Base-by-base conservation (phyloP, 2,113 vertebrate species). In the Ammospiza caudacuta region DNA sequence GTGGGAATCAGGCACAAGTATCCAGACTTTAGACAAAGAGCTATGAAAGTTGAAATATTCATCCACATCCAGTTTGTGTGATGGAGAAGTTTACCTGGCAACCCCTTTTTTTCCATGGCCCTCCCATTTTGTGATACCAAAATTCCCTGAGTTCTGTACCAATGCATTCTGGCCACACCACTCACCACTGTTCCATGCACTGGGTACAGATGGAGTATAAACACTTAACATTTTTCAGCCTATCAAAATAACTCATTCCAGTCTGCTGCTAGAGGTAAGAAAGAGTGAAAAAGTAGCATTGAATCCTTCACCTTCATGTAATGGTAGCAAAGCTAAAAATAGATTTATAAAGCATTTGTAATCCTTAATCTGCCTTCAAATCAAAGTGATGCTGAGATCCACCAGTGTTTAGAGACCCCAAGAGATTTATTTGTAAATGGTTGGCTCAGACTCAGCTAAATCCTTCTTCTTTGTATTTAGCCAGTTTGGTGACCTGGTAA, bases 401-500 rank as follows among this genome's bases (percentile, higher is more conserved):
- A 0, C 39, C 14, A 77, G 68, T 44, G 61, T 83, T 92, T 78
- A 83, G 21, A 90, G 72, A 83, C 27, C 72, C 35, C 59, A 44
- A 57, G 88, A 83, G 79, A 92, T 93, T 93, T 81, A 86, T 78
- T 95, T 89, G 52, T 57, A 87, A 96, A 84, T 55, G 62, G 49
- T 41, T 95, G 88, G 61, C 83, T 92, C 47, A 91, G 46, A 83
- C 10, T 70, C 59, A 59, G 61, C 64, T 84, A 92, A 96, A 96
- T 83, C 63, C 68, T 73, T 37, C 44, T 85, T 2, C 35, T 59
- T 81, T 80, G 69, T 77, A 51, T 86, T 88, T 78, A 89, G 68
- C 13, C 55, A 74, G 67, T 69, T 88, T 91, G 84, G 82, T 95
- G 85, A 95, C 79, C 92, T 92, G 90, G 75, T 88, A 94, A 92